Base-by-base conservation (phyloP, 2,888 invertebrate species). In the Frankliniella intonsa region DNA sequence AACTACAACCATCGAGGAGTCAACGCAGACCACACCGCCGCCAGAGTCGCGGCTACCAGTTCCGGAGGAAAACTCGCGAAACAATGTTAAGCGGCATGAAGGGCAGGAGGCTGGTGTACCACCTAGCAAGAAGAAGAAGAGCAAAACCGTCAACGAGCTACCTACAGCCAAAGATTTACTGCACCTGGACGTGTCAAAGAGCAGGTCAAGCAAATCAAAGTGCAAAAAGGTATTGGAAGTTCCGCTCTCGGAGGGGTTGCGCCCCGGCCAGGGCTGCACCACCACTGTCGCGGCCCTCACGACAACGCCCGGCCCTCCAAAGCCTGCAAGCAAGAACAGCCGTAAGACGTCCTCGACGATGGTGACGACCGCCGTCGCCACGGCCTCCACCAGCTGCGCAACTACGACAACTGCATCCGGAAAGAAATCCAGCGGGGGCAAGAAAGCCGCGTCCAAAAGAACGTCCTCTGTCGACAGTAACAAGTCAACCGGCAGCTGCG, bases 1-100 rank as follows among this genome's bases (percentile, higher is more conserved):
- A 27, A 84, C 80, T 3, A 85, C 86, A 49, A 84, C 80, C 10
- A 85, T 86, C 14, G 87, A 86, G 86, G 89, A 84, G 87, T 89
- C 86, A 86, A 87, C 83, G 86, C 89, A 86, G 87, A 90, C 86
- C 87, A 87, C 85, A 86, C 89, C 85, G 84, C 88, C 83, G 87
- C 90, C 85, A 7, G 87, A 87, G 83, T 84, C 85, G 51, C 85
- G 1, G 55, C 84, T 17, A 86, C 86, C 19, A 86, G 86, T 80
- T 80, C 87, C n/a, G 83, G n/a, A 85, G 86, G 25, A 81, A 84
- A 5, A 80, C 84, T 50, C 82, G 55, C 25, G 82, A n/a, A n/a
- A 84, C 80, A 83, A 69, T 83, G 14, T 85, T 85, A 79, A 83
- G 81, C 22, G 84, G 85, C 79, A 80, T 84, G 1, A 86, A 85